These are phyloP conservation scores for Menidia beryllina DNA, from an alignment of 2,113 vertebrate species.

Conservation along the genomic window DNA sequence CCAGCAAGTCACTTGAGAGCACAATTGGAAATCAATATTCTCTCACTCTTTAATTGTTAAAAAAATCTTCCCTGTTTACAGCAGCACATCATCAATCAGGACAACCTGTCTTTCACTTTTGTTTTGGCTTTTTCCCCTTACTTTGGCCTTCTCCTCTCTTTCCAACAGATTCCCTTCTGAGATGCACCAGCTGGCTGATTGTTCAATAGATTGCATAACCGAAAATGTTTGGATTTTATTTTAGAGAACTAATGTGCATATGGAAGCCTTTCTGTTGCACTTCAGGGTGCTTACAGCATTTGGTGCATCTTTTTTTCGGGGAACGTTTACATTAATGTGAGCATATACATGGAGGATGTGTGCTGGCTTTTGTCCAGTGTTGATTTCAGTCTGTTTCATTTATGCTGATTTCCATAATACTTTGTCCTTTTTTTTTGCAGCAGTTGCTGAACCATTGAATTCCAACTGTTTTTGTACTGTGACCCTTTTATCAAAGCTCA, in stretches of 20 bases:
- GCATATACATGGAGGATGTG: constrained; percentile 11
- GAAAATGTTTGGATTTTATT: constrained; percentile 56
- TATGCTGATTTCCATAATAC: neutral
- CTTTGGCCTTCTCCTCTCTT: constrained; percentile 3
- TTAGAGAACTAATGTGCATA: constrained; percentile 55
- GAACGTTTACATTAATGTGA: constrained; percentile 28
- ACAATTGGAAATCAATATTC: constrained; percentile 92
- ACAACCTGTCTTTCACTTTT: constrained; percentile 81
- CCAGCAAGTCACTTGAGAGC: constrained; percentile 88
- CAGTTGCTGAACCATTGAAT: neutral
- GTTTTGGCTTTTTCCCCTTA: constrained; percentile 41
- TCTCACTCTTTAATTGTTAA: constrained; percentile 84
- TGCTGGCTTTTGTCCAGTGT: constrained; percentile 31
- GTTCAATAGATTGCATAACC: constrained; percentile 64
- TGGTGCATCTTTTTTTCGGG: constrained; percentile 51
- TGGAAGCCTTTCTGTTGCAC: constrained; percentile 47
- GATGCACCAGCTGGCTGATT: constrained; percentile 52
- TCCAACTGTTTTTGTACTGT: neutral
- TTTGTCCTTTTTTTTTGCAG: neutral
- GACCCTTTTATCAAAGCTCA: neutral
- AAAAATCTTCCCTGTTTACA: constrained; percentile 75
- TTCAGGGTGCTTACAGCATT: constrained; percentile 45
- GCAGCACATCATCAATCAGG: constrained; percentile 79
- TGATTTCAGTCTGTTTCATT: neutral
- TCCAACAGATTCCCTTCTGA: constrained; percentile 33